A percentile compares a stretch with the other conserved stretches of the same genome.
These are phyloP conservation scores for Terebella lapidaria DNA, from an alignment of 2,888 invertebrate species.

Conservation along the genomic window DNA sequence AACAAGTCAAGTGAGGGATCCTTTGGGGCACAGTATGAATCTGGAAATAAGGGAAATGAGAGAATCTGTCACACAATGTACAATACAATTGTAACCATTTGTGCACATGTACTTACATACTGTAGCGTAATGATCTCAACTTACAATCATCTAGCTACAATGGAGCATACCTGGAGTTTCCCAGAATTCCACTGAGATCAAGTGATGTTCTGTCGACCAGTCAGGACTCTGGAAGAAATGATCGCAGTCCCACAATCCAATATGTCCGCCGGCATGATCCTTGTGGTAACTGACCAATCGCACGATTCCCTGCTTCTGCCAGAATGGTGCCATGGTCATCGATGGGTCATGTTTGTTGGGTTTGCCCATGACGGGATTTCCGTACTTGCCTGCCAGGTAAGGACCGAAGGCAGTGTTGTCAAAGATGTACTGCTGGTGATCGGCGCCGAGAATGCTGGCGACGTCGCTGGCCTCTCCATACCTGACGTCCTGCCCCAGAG, in stretches of 20 bases:
- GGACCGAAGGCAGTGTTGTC: constrained; percentile 48
- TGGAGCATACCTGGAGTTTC: constrained; percentile 42
- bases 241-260: constrained; percentile 50
- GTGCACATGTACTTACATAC: too few relatives aligned
- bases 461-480: constrained; percentile 38
- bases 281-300: constrained; percentile 45
- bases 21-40: not conserved
- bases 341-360: constrained; percentile 27
- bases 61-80: too few relatives aligned
- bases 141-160: too few relatives aligned
- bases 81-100: too few relatives aligned
- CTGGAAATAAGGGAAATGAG: too few relatives aligned
- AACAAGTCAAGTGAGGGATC: not conserved
- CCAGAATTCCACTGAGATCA: constrained; percentile 50
- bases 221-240: constrained; percentile 47
- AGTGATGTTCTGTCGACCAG: constrained; percentile 39
- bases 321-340: constrained; percentile 38
- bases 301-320: constrained; percentile 45
- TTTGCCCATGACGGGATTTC: constrained; percentile 41
- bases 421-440: constrained; percentile 42
- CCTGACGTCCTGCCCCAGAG: constrained; percentile 38
- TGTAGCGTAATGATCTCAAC: too few relatives aligned
- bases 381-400: constrained; percentile 46
- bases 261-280: constrained; percentile 41
- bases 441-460: constrained; percentile 36